phyloP scores from a whole-genome alignment of 1,140 invertebrate genomes.

The Drosophila micromelanica region DNA sequence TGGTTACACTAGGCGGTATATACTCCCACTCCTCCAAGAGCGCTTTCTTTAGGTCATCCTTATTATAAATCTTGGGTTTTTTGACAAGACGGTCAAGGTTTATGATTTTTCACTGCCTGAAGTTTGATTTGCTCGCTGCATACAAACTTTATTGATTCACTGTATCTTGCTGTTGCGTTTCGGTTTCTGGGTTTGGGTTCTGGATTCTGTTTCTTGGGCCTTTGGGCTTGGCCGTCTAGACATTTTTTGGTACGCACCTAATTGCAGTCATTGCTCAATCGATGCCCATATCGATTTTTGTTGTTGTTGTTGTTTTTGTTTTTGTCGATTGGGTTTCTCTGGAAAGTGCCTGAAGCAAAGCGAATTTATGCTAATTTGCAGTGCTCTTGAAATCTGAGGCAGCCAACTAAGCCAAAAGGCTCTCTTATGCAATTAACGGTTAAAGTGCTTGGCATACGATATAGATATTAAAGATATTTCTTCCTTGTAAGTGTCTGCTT shows the following conservation, averaged over 20 bases:
- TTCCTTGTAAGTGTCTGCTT: background rate
- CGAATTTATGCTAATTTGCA: constrained; percentile 65
- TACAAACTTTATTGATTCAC: no score
- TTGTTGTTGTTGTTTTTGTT: background rate
- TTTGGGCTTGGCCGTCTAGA: constrained; percentile 63
- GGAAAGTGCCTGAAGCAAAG: constrained; percentile 56
- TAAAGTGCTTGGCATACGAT: constrained; percentile 19
- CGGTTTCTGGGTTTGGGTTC: background rate
- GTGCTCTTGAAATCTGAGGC: constrained; percentile 49
- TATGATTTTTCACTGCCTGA: no score
- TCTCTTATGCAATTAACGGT: constrained; percentile 57
- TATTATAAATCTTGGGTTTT: no score
- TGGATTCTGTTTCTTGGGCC: constrained; percentile 4
- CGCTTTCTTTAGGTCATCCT: no score
- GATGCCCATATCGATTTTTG: constrained; percentile 51
- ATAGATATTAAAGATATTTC: background rate
- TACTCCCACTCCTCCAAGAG: no score
- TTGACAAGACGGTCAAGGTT: no score
- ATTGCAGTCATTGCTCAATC: constrained; percentile 75
- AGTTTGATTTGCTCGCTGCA: no score
- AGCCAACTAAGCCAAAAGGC: background rate
- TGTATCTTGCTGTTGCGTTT: constrained; percentile 2
- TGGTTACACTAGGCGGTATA: no score
- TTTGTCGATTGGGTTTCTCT: constrained; percentile 45
- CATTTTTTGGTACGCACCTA: constrained; percentile 55